Base-by-base conservation (phyloP, 2,113 vertebrate genomes). In the Cygnus buccinator region DNA sequence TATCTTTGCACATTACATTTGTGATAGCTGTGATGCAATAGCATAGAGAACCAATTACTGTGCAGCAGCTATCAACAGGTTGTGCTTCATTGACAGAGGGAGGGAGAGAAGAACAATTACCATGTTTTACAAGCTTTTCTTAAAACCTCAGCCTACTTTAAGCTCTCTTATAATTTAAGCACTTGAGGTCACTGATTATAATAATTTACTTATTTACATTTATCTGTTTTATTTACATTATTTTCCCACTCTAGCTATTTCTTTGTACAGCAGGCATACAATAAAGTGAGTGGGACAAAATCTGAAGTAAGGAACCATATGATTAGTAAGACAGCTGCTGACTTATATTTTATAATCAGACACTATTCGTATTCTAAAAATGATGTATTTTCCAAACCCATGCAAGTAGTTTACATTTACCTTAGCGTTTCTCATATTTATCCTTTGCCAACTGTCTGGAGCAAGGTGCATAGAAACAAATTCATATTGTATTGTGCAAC, bases 101-200 rank as follows among this genome's bases (percentile, higher is more conserved):
- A 61, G 6, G n/a, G 10, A 82, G 18, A 50, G 43, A 77, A 91
- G 74, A 46, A 1, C 11, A 61, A 46, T 28, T 61, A 25, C 18
- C 18, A 43, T 70, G 29, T n/a, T 63, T 75, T 79, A 54, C 67
- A 22, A 76, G 20, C 37, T 83, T 46, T 19, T 70, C 33, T 70
- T 0, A 63, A 75, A 71, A 29, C 5, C 7, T 16, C 0, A 0
- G 3, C 6, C 52, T 77, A 23, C 13, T 89, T 84, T 61, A 19
- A 50, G 13, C 26, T 74, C 28, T 67, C 58, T 55, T 76, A 15
- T 29, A 75, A 83, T 58, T 63, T 58, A 67, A 85, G 54, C 10
- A 43, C 65, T 29, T 41, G 21, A 67, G 63, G 9, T 41, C 12
- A 57, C 6, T 35, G 20, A 29, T 70, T 52, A 46, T 26, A 58